Conservation (phyloP, 2,888 invertebrate species). For the Thymelicus lineola region DNA sequence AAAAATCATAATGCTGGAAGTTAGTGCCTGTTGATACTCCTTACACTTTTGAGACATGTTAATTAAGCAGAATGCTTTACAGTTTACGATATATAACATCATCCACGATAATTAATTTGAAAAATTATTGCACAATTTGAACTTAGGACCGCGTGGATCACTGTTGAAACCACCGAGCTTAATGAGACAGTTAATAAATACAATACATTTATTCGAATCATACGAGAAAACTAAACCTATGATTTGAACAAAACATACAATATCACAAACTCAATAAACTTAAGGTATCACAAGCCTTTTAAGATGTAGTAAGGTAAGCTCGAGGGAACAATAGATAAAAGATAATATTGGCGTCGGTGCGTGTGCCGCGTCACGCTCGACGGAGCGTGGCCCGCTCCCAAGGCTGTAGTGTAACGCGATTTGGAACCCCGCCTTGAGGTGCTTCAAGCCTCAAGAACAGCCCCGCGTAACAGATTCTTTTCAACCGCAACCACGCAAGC, state of each 20-base stretch:
- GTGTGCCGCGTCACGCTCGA: conserved; percentile 71
- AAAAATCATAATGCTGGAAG: too few relatives aligned
- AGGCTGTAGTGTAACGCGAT: conserved; percentile 70
- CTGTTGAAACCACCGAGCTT: too few relatives aligned
- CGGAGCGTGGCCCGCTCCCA: conserved; percentile 75
- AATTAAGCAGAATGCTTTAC: too few relatives aligned
- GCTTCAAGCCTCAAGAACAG: conserved; percentile 38
- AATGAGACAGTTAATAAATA: too few relatives aligned
- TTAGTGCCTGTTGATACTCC: too few relatives aligned
- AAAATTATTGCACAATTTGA: too few relatives aligned
- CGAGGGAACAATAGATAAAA: conserved; percentile 64
- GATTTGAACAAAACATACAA: neutral
- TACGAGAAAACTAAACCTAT: neutral
- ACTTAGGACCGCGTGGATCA: too few relatives aligned
- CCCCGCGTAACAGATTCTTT: conserved; percentile 64
- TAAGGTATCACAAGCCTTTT: conserved; percentile 2
- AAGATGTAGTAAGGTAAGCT: conserved; percentile 32
- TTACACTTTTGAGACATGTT: too few relatives aligned
- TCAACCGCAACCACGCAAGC: conserved; percentile 45
- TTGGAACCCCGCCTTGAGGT: conserved; percentile 59
- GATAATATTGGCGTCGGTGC: conserved; percentile 65
- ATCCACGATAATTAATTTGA: too few relatives aligned
- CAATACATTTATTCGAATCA: too few relatives aligned
- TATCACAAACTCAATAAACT: neutral
- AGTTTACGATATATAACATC: too few relatives aligned